phyloP scores from a whole-genome alignment of 2,888 invertebrate species.

The Scaptomyza cyrtandrae region DNA sequence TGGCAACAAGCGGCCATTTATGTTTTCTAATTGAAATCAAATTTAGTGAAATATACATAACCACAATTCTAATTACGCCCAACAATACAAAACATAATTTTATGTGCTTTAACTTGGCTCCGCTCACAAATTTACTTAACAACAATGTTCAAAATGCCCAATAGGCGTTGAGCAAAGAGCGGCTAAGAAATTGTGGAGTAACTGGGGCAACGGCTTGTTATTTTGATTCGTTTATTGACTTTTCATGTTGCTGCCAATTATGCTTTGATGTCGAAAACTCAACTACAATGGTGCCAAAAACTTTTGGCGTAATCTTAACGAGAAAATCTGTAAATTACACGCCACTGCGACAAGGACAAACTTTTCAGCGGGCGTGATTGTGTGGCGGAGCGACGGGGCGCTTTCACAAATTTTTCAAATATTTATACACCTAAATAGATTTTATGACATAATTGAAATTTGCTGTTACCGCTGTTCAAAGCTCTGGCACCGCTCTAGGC shows the following conservation, averaged over 20 bases:
- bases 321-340: conserved; percentile 79
- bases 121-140: conserved; percentile 52
- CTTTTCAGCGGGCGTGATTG: conserved; percentile 29
- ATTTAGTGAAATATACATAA: conserved; percentile 56
- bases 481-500: conserved; percentile 9
- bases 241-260: conserved; percentile 74
- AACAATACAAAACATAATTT: conserved; percentile 48
- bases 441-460: conserved; percentile 79
- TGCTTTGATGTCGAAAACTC: conserved; percentile 43
- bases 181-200: not conserved
- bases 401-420: conserved; percentile 66
- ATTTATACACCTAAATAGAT: conserved; percentile 79
- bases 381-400: not conserved
- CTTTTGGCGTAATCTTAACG: conserved; percentile 75
- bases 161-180: not conserved
- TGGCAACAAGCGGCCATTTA: conserved; percentile 30
- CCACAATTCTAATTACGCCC: conserved; percentile 57
- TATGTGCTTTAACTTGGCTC: conserved; percentile 46
- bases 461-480: conserved; percentile 58
- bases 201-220: conserved; percentile 25
- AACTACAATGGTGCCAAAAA: conserved; percentile 64
- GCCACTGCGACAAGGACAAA: conserved; percentile 48
- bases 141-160: conserved; percentile 33
- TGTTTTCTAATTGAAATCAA: conserved; percentile 65
- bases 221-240: conserved; percentile 70